These are phyloP conservation scores for Patagioenas fasciata DNA, from an alignment of 2,113 vertebrate genomes.

Conservation along the genomic window DNA sequence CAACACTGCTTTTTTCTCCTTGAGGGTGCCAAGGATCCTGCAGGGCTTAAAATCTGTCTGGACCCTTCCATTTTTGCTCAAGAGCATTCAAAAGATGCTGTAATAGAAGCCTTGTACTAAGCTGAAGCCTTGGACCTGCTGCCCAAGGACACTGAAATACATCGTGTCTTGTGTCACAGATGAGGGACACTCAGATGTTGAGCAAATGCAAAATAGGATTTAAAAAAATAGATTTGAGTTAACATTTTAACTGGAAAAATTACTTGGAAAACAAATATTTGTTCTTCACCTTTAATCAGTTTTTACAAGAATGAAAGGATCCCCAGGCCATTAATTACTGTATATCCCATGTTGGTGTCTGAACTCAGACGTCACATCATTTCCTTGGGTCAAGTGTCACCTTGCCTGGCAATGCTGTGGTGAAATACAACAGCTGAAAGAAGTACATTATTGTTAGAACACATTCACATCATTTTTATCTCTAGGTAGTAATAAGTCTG, in stretches of 20 bases:
- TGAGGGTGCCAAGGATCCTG: neutral
- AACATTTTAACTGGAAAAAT: neutral
- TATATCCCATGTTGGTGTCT: neutral
- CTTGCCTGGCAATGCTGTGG: neutral
- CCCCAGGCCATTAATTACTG: too few relatives aligned
- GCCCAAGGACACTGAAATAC: neutral
- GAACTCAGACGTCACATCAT: neutral
- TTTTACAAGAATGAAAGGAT: neutral
- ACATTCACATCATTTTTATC: neutral
- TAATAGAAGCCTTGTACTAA: neutral
- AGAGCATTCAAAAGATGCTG: neutral
- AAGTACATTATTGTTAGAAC: neutral
- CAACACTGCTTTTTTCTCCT: neutral
- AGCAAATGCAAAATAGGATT: neutral
- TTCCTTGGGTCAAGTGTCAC: neutral
- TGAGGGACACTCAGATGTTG: neutral
- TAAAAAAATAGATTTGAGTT: neutral
- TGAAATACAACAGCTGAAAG: neutral
- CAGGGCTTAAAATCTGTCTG: neutral
- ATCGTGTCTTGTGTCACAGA: neutral
- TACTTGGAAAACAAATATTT: neutral
- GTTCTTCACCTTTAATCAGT: neutral
- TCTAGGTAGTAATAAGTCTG: neutral
- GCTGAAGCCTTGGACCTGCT: neutral
- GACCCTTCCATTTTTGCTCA: neutral